A percentile compares a stretch with the other conserved stretches of the same genome.
phyloP scores from a whole-genome alignment of 2,888 invertebrate genomes.

The Xestoiulus laeticollis region DNA sequence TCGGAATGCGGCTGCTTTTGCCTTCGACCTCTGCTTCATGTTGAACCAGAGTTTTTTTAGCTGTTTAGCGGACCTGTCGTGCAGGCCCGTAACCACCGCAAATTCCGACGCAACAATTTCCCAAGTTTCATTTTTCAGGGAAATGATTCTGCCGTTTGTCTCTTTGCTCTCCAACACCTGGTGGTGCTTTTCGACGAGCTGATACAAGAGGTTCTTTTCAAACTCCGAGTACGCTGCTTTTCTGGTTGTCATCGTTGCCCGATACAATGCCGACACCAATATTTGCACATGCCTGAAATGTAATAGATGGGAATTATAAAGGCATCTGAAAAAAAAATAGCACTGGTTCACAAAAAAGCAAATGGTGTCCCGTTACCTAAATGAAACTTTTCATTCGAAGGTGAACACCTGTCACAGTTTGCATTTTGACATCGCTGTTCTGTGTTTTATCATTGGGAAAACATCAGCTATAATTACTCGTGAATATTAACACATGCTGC shows the following conservation, averaged over 20 bases:
- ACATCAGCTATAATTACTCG: no score
- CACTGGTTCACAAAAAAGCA: background rate
- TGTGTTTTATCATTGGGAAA: no score
- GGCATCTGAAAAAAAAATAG: background rate
- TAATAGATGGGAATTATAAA: constrained; percentile 3
- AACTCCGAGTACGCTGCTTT: background rate
- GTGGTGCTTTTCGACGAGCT: constrained; percentile 17
- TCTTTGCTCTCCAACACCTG: constrained; percentile 4
- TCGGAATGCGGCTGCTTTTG: background rate
- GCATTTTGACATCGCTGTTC: no score
- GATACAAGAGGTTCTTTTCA: constrained; percentile 4
- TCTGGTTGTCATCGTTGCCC: background rate
- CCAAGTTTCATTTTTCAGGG: constrained; percentile 17
- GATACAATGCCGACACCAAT: constrained; percentile 7
- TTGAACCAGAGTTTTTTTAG: constrained; percentile 11
- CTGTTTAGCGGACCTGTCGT: background rate
- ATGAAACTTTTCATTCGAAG: no score
- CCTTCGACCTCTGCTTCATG: background rate
- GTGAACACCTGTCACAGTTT: no score
- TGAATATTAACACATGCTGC: no score
- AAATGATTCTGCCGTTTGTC: background rate
- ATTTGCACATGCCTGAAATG: constrained; percentile 2
- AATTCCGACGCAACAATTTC: background rate
- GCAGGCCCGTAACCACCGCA: background rate
- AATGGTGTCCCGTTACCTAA: no score